These are phyloP conservation scores for Enteromius radiatus DNA, from an alignment of 2,797 vertebrate species.

Conservation along the genomic window DNA sequence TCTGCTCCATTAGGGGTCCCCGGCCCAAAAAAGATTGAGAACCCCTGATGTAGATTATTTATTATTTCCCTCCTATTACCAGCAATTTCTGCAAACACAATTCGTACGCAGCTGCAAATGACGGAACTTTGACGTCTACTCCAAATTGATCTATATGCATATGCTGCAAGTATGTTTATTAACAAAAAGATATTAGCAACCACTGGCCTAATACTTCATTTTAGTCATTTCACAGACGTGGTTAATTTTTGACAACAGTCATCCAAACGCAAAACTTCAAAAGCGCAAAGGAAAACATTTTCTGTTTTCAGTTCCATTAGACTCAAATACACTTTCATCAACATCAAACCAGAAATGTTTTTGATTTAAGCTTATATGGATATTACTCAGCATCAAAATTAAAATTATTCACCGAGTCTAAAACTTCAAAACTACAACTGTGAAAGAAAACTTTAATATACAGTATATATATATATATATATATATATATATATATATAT, in stretches of 20 bases:
- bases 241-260: neutral
- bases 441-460: neutral
- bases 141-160: neutral
- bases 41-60: no score
- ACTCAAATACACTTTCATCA: constrained; percentile 6
- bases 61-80: neutral
- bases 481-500: no score
- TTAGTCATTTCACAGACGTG: neutral
- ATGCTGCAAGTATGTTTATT: neutral
- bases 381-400: neutral
- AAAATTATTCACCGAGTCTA: neutral
- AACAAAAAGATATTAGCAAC: neutral
- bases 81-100: neutral
- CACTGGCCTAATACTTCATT: neutral
- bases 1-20: no score
- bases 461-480: no score
- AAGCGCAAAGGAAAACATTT: neutral
- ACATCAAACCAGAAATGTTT: neutral
- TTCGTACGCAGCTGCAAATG: neutral
- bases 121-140: neutral
- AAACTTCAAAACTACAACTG: neutral
- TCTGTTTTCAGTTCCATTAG: neutral
- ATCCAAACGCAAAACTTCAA: neutral
- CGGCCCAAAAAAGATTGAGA: no score
- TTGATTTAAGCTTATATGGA: neutral